Evolutionary conservation across 1,140 invertebrate genomes (phyloP), one percentile per base, ranked within the genome.

Genomic region (Pseudomyrmex concolor): DNA sequence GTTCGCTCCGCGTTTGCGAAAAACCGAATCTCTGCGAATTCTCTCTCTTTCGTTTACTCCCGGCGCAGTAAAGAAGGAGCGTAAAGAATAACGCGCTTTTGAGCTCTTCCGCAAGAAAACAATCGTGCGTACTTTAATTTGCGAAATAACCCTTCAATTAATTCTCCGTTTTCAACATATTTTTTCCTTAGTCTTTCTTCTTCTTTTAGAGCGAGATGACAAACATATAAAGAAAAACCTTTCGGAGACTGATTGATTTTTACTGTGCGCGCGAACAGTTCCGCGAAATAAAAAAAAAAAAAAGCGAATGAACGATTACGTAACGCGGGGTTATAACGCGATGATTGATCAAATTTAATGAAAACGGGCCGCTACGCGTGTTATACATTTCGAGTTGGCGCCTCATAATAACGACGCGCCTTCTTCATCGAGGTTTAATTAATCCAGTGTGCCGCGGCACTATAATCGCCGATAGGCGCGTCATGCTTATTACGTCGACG

Each of bases 401-500:
- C 25, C 1, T 7, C 17, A 10, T 48, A 25, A 59, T 9, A 17
- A 34, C 51, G 51, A 54, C 15, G 22, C 48, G 48, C 19, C 57
- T 80, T 71, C 76, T 80, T 60, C 43, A 60, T 70, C 76, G 66
- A 7, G n/a, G 54, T 70, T 80, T 59, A 80, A 80, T 80, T 80
- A 80, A 80, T 70, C 76, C 66, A 71, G 66, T 15, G 66, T 48
- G 64, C 64, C 13, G 17, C 34, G 50, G 63, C 7, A 34, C 34
- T 7, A 34, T n/a, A n/a, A n/a, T 70, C 76, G 43, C 54, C 66
- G 51, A 13, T 78, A 78, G 76, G 76, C 54, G 76, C 55, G 62
- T 34, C 51, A 54, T 60, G 86, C 85, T 87, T 87, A 88, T 88
- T 87, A 84, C 86, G 70, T n/a, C 67, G 57, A 82, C 70, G 70